A percentile compares a stretch with the other conserved stretches of the same genome.
These are phyloP conservation scores for Paramormyrops hopkinsi DNA, from an alignment of 2,797 vertebrate species.

Conservation along the genomic window DNA sequence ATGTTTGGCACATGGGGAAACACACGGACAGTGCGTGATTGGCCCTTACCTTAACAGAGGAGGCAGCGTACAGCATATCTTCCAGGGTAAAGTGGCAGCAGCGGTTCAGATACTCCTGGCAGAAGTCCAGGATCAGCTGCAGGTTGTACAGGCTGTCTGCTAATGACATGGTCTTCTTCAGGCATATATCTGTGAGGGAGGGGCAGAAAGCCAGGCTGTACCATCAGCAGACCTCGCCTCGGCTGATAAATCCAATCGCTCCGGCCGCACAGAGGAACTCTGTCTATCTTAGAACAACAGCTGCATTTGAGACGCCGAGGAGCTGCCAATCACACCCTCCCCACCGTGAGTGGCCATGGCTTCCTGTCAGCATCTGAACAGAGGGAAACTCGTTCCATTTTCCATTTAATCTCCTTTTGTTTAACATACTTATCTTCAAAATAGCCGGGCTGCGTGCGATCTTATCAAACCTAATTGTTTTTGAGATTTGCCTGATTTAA, in stretches of 20 bases:
- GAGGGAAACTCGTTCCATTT: neutral
- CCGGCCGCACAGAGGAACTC: neutral
- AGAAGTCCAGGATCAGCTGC: constrained; percentile 90
- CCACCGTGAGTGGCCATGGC: neutral
- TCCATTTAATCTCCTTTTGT: neutral
- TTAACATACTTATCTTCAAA: neutral
- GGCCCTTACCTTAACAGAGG: constrained; percentile 81
- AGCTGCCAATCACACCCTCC: neutral
- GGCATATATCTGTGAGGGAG: constrained; percentile 74
- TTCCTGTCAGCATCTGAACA: neutral
- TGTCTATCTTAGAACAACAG: constrained; percentile 22
- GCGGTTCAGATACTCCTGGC: constrained; percentile 81
- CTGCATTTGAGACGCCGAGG: neutral
- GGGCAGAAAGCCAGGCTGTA: neutral
- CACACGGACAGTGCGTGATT: neutral
- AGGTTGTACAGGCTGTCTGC: constrained; percentile 91
- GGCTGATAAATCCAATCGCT: constrained; percentile 13
- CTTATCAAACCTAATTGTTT: neutral
- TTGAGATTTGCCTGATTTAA: neutral
- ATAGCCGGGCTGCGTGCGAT: neutral
- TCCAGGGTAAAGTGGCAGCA: constrained; percentile 94
- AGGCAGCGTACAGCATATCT: constrained; percentile 92
- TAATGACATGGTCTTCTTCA: constrained; percentile 92
- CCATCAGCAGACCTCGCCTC: constrained; percentile 5
- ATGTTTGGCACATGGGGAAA: neutral